These are phyloP conservation scores for mouse (Mus musculus) DNA, from an alignment of 2,113 vertebrate genomes.

Conservation along the genomic window GRCm39 chr9:37686501-37687000, in stretches of 20 bases:
- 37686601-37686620: too few relatives aligned
- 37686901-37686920: neutral
- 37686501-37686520: too few relatives aligned
- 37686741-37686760: neutral
- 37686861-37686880: neutral
- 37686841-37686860: neutral
- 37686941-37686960: neutral
- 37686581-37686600: too few relatives aligned
- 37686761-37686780: neutral
- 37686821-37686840: neutral
- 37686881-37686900: neutral
- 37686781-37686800: neutral
- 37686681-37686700: neutral
- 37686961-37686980: too few relatives aligned
- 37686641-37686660: too few relatives aligned
- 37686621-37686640: too few relatives aligned
- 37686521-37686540: neutral
- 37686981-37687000: too few relatives aligned
- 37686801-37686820: neutral
- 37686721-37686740: neutral
- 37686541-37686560: too few relatives aligned
- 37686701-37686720: neutral
- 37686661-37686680: too few relatives aligned
- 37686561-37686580: too few relatives aligned
- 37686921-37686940: neutral